Base-by-base conservation (phyloP, 2,888 invertebrate genomes). In the Elysia crispata region DNA sequence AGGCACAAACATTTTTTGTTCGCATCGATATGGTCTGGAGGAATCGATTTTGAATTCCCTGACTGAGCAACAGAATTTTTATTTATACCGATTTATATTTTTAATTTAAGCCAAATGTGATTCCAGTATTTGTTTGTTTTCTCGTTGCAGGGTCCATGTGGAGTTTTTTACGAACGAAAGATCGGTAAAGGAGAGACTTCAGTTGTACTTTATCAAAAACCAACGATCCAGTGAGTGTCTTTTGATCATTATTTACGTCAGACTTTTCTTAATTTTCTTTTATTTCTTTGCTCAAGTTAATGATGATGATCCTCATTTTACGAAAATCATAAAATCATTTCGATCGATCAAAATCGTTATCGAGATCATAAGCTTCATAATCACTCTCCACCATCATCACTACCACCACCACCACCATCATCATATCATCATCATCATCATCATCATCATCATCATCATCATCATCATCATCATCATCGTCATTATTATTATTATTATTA, bases 81-180 rank as follows among this genome's bases (percentile, higher is more conserved):
- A n/a, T n/a, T n/a, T n/a, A n/a, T n/a, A n/a, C n/a, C n/a, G n/a
- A n/a, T n/a, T n/a, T n/a, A n/a, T n/a, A n/a, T n/a, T n/a, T n/a
- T n/a, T n/a, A n/a, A n/a, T n/a, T n/a, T n/a, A n/a, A n/a, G n/a
- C n/a, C n/a, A n/a, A n/a, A n/a, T 41, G 41, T 11, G 11, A 41
- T 41, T 41, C 41, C 11, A 11, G 3, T 41, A 11, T 41, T 41
- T 41, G 20, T 70, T 49, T 74, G 79, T 28, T 77, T 90, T 91
- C 90, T 93, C 94, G 93, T 96, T 96, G 69, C 96, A 99, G 98
- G 95, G 98, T 99, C 89, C 97, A 98, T 90, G 98, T 99, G 93
- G 98, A 99, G 94, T 99, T 98, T 93, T 99, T 98, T 94, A 98
- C 98, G 92, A 98, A 98, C 94, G 98, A 99, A 94, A 98, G 98